Conservation (phyloP, 2,113 vertebrate species). For the Hippolais icterina region DNA sequence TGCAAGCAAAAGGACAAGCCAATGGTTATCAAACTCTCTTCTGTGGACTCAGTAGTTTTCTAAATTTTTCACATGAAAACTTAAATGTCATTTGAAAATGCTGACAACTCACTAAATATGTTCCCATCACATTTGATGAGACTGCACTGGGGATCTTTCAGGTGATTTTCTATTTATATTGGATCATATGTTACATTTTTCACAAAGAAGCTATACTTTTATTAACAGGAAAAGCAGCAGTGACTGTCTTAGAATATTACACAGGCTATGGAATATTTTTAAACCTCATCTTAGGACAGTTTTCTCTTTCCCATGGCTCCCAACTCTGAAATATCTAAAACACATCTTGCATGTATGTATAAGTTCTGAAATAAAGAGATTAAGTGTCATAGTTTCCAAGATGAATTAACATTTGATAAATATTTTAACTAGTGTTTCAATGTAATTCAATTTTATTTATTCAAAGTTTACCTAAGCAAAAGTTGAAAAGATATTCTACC, state of each 20-base stretch:
- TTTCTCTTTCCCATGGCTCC: background rate
- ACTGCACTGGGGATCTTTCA: background rate
- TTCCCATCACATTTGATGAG: slow-evolving; percentile 1
- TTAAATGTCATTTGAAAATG: slow-evolving; percentile 13
- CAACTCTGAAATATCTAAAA: background rate
- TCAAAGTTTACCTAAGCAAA: background rate
- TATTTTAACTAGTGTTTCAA: background rate
- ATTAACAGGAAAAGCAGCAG: background rate
- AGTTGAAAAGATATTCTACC: background rate
- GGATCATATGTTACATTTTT: slow-evolving; percentile 17
- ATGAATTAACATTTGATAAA: background rate
- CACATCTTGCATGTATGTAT: background rate
- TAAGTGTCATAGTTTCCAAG: background rate
- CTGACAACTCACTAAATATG: slow-evolving; percentile 39
- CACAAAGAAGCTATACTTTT: background rate
- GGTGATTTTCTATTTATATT: slow-evolving; percentile 31
- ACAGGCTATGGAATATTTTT: background rate
- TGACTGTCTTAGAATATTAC: background rate
- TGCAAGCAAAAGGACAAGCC: background rate
- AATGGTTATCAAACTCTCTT: background rate
- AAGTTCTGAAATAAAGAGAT: background rate
- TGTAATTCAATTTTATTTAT: background rate
- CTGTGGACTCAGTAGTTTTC: background rate
- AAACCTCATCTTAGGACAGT: background rate
- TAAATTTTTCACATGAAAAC: background rate